phyloP scores from a whole-genome alignment of 1,140 invertebrate genomes.

The Triops cancriformis region DNA sequence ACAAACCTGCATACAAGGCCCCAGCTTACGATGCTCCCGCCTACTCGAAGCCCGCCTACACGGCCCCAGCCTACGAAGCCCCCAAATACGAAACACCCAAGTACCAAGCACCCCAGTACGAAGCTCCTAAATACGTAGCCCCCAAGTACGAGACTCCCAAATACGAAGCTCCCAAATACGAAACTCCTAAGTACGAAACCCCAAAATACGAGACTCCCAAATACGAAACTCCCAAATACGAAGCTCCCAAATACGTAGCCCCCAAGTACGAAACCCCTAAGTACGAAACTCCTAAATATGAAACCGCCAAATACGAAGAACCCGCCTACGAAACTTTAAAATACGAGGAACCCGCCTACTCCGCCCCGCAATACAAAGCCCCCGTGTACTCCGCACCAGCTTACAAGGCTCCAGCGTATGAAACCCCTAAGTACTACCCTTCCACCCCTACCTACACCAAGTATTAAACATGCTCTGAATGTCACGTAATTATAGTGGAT shows the following conservation, averaged over 20 bases:
- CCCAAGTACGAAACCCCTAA: slow-evolving; percentile 7
- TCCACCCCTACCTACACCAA: too few relatives aligned
- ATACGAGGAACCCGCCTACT: too few relatives aligned
- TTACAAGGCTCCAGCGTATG: too few relatives aligned
- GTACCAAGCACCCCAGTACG: background rate
- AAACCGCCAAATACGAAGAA: slow-evolving; percentile 14
- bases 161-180: background rate
- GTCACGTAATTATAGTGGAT: too few relatives aligned
- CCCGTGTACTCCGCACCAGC: too few relatives aligned
- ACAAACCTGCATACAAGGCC: slow-evolving; percentile 8
- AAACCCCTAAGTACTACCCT: too few relatives aligned
- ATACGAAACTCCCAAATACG: background rate
- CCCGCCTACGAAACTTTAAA: background rate
- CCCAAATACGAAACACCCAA: background rate
- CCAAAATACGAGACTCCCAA: background rate
- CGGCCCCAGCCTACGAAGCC: background rate
- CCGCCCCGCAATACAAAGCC: too few relatives aligned
- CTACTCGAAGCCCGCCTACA: too few relatives aligned
- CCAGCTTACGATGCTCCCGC: background rate
- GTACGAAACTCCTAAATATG: background rate
- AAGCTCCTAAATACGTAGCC: background rate
- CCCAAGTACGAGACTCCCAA: background rate
- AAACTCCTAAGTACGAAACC: too few relatives aligned
- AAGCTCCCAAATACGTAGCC: background rate
- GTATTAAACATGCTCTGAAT: too few relatives aligned